Percentiles rank a stretch among this genome's conserved stretches.
phyloP scores from a whole-genome alignment of 2,888 invertebrate species.

The Steinernema carpocapsae region DNA sequence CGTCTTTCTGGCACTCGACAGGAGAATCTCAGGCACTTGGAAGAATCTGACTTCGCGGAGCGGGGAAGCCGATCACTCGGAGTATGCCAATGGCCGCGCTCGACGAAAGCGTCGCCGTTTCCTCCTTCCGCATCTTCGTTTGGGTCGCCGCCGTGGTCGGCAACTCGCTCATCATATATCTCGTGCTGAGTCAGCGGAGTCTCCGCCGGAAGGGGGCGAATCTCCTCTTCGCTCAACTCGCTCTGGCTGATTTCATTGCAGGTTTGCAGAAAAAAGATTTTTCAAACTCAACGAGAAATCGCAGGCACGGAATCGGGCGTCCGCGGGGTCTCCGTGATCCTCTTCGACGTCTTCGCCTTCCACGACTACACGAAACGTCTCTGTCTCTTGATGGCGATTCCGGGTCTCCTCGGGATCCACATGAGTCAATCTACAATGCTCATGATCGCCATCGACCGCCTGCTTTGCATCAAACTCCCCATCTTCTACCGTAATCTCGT shows the following conservation, averaged over 20 bases:
- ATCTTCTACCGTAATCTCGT: constrained; percentile 19
- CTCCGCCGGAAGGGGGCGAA: background rate
- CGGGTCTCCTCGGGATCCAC: constrained; percentile 14
- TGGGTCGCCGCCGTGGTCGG: background rate
- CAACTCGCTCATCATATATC: background rate
- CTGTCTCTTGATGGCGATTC: constrained; percentile 12
- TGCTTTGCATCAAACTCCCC: constrained; percentile 31
- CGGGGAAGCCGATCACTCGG: background rate
- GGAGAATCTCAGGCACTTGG: background rate
- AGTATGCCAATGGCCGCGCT: constrained; percentile 11
- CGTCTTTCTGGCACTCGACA: too few relatives aligned
- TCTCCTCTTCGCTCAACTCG: constrained; percentile 7
- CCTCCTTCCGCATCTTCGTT: constrained; percentile 13
- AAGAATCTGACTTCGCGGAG: too few relatives aligned
- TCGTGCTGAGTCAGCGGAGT: background rate
- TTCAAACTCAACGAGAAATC: too few relatives aligned
- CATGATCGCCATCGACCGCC: constrained; percentile 9
- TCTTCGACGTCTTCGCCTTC: constrained; percentile 19
- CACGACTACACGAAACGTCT: constrained; percentile 31
- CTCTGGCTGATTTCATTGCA: constrained; percentile 14
- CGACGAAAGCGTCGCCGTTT: constrained; percentile 16
- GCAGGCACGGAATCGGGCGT: constrained; percentile 5
- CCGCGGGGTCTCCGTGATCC: constrained; percentile 16
- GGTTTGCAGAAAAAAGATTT: too few relatives aligned
- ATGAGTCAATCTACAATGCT: constrained; percentile 25